Evolutionary conservation across 2,888 invertebrate genomes (phyloP).

Genomic region (Aspidapion aeneum): DNA sequence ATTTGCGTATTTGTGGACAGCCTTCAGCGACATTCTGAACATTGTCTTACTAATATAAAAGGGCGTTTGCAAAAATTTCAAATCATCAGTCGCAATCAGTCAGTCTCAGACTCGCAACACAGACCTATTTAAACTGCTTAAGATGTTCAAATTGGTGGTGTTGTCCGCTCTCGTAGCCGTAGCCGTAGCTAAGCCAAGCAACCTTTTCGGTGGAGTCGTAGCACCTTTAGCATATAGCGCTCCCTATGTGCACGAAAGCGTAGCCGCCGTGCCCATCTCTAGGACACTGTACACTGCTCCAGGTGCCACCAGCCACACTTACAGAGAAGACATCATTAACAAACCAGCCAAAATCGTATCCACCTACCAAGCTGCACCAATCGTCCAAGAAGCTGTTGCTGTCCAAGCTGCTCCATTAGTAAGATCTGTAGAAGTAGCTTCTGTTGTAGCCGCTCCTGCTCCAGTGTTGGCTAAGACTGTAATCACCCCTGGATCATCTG

Average conservation of each 20-base stretch:
- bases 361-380: background rate
- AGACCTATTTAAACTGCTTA: constrained; percentile 26
- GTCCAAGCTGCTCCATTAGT: constrained; percentile 2
- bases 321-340: constrained; percentile 8
- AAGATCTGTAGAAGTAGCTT: background rate
- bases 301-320: constrained; percentile 3
- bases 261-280: constrained; percentile 13
- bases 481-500: constrained; percentile 21
- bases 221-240: constrained; percentile 6
- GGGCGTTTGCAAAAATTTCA: background rate
- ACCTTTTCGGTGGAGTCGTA: constrained; percentile 24
- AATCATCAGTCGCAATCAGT: constrained; percentile 25
- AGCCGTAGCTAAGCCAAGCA: constrained; percentile 52
- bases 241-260: background rate
- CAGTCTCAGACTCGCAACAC: constrained; percentile 26
- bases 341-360: constrained; percentile 31
- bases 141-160: constrained; percentile 39
- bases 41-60: background rate
- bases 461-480: constrained; percentile 3
- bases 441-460: constrained; percentile 6
- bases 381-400: constrained; percentile 4
- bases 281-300: constrained; percentile 11
- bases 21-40: background rate
- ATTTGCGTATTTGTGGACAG: background rate
- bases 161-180: constrained; percentile 58